Percentiles rank a stretch among this genome's conserved stretches.
phyloP scores from a whole-genome alignment of 2,797 vertebrate species.

The Falco rusticolus region DNA sequence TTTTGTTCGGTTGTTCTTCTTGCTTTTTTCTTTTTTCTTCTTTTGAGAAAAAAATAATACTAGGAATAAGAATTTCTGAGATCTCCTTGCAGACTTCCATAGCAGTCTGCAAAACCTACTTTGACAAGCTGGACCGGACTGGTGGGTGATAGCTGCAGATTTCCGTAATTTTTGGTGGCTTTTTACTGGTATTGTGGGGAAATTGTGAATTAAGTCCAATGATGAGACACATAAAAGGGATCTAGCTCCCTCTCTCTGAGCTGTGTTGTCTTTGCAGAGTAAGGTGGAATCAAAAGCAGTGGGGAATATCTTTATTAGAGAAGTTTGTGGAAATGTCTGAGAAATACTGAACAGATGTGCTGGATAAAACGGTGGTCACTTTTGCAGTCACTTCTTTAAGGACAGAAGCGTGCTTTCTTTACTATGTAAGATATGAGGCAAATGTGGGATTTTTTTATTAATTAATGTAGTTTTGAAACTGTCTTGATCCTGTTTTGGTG shows the following conservation, averaged over 20 bases:
- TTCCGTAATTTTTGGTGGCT: neutral
- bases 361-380: neutral
- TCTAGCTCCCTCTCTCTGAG: neutral
- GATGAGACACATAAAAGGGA: neutral
- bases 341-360: neutral
- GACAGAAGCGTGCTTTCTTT: neutral
- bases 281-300: neutral
- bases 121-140: neutral
- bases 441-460: neutral
- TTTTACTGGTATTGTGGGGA: neutral
- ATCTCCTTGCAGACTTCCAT: neutral
- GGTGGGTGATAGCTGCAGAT: neutral
- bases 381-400: neutral
- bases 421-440: neutral
- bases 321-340: neutral
- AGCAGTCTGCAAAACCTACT: neutral
- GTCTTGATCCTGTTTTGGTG: neutral
- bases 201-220: neutral
- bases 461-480: neutral
- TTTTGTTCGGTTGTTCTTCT: neutral
- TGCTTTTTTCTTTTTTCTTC: neutral
- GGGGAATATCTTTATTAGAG: neutral
- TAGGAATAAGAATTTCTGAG: neutral
- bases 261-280: neutral
- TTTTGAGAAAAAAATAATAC: too few species aligned